Evolutionary conservation across 2,797 vertebrate species (phyloP), one percentile per base, ranked within the genome.

Genomic region (Falco columbarius): DNA sequence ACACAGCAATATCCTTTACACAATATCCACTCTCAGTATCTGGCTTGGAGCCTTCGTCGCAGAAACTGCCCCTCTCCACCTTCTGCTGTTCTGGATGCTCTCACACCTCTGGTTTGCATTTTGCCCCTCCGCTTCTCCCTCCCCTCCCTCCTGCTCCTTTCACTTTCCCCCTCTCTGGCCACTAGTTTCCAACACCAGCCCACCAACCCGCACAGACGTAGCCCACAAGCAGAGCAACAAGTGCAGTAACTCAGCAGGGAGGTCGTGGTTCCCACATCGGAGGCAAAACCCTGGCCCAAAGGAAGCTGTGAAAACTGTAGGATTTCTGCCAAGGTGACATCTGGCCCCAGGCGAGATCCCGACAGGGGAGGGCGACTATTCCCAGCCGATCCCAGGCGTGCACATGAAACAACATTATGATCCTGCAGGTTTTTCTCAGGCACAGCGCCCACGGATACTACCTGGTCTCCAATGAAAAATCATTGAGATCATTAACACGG

Each of bases 171-270:
- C 21, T 34, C 40, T 36, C 34, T 15, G 52, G 44, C 34, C 38
- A 1, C 0, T 0, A 34, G 8, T 2, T 12, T 29, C 40, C 76
- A 49, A 3, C 38, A 14, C 0, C 0, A 66, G 58, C 54, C 24
- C 44, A 5, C 14, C 3, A 1, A 9, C 5, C 11, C 17, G 13
- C 1, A 0, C 15, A 44, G 21, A 21, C 1, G 0, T 0, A 66
- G 47, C 26, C 40, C 74, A 34, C 4, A 3, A 26, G 72, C 52
- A 74, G 68, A 44, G 73, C 40, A 38, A 1, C 3, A 14, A 6
- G 26, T 9, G 46, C 72, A 75, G 44, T 2, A 30, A 15, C 21
- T 23, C 38, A 26, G 44, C 47, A 77, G 62, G n/a, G 23, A 32
- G 62, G 85, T 44, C 83, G 42, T 1, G 1, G 34, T 5, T 77